These are phyloP conservation scores for Notarius lentiginosus DNA, from an alignment of 2,113 vertebrate species.

Conservation along the genomic window DNA sequence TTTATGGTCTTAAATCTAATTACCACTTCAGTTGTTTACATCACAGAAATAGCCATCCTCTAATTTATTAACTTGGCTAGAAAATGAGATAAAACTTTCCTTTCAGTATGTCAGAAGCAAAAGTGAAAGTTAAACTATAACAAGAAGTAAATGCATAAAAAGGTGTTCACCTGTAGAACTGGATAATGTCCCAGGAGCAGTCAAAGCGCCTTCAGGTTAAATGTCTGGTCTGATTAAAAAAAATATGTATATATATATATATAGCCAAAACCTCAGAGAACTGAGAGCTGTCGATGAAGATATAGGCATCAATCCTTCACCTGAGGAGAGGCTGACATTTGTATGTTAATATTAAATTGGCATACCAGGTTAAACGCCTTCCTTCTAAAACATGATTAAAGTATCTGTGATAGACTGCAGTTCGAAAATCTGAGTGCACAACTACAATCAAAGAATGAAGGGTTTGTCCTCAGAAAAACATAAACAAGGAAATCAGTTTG, in stretches of 20 bases:
- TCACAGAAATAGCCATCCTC: background rate
- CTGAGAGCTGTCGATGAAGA: background rate
- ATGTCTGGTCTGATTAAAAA: background rate
- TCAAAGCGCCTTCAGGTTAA: background rate
- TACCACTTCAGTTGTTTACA: background rate
- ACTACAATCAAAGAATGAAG: background rate
- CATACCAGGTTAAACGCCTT: background rate
- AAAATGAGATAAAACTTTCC: background rate
- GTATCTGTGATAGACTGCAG: background rate
- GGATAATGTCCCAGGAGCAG: background rate
- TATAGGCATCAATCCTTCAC: background rate
- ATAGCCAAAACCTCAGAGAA: background rate
- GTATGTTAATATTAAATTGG: background rate
- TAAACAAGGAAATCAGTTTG: background rate
- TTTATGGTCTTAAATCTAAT: background rate
- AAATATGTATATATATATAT: background rate
- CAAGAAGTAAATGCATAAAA: background rate
- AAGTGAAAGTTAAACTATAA: background rate
- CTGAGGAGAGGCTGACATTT: background rate
- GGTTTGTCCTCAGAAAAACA: background rate
- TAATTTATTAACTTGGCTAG: background rate
- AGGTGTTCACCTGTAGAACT: background rate
- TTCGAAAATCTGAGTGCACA: background rate
- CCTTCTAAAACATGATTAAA: background rate
- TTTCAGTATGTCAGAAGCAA: background rate